These are phyloP conservation scores for Eunapius fragilis DNA, from an alignment of 37 sponge, comb jelly and placozoan species.

Conservation along the genomic window DNA sequence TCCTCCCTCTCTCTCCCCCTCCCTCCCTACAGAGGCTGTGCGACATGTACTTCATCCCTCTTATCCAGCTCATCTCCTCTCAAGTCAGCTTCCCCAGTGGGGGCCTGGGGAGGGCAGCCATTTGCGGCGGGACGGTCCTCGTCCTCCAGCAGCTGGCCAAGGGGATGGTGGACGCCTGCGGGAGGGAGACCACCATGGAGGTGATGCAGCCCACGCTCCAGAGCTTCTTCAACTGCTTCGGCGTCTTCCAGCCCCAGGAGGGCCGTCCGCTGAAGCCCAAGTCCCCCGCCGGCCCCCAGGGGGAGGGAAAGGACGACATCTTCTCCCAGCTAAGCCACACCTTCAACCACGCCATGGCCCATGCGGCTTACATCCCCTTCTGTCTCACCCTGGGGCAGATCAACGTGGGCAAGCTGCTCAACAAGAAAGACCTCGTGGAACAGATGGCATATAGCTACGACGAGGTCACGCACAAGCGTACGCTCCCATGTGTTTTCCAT, in stretches of 20 bases:
- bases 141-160: slow-evolving; percentile 46
- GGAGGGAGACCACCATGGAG: slow-evolving; percentile 33
- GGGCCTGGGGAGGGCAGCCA: slow-evolving; percentile 38
- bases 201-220: slow-evolving; percentile 36
- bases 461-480: slow-evolving; percentile 35
- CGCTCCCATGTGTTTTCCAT: slow-evolving; percentile 22
- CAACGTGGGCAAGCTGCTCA: slow-evolving; percentile 42
- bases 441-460: slow-evolving; percentile 61
- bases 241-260: slow-evolving; percentile 23
- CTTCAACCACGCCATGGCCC: slow-evolving; percentile 70
- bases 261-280: not conserved
- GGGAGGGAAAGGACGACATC: not conserved
- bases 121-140: slow-evolving; percentile 61
- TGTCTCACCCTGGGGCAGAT: slow-evolving; percentile 85
- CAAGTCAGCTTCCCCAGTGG: slow-evolving; percentile 72
- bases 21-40: slow-evolving; percentile 19
- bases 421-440: slow-evolving; percentile 76
- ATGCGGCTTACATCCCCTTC: slow-evolving; percentile 75
- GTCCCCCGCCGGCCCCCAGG: not conserved
- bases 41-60: slow-evolving; percentile 56
- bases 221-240: slow-evolving; percentile 57
- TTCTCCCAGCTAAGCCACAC: slow-evolving; percentile 24
- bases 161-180: slow-evolving; percentile 1
- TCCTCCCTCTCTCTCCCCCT: too few relatives aligned
- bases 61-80: slow-evolving; percentile 80